Base-by-base conservation (phyloP, 2,888 invertebrate species). In the Hypercompe scribonia region DNA sequence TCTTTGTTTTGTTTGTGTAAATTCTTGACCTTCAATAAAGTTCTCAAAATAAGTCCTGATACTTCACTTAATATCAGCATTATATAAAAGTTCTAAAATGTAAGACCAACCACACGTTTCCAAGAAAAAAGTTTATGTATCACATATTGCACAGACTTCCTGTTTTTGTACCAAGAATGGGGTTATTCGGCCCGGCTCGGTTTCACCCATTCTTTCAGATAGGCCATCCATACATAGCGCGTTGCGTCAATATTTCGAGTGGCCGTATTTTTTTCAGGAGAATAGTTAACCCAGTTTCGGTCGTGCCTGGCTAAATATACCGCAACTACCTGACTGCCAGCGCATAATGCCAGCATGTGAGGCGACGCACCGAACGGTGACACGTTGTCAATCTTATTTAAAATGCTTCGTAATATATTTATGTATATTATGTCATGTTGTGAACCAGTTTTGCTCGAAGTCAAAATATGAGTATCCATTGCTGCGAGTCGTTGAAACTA, bases 261-360 rank as follows among this genome's bases (percentile, higher is more conserved):
- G 87, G 88, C 82, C 89, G 90, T 91, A 90, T 93, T 93, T 92
- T 91, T 72, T 91, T 90, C 89, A 89, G 90, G 90, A 89, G 89
- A 93, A 94, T 94, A 94, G 94, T 94, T 95, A 95, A 95, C 95
- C 95, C 90, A 95, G 90, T 91, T 95, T 90, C 90, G 76, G 80
- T 79, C 85, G 87, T 88, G 90, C 84, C 86, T 84, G 84, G 85
- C 88, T 91, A 91, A 89, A 90, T 89, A 90, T 91, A 90, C 79
- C 80, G 71, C 79, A 82, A 88, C 89, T 93, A 94, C 94, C 94
- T 94, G 94, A 89, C 92, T 87, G 84, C 84, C 83, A 82, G 79
- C 89, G 88, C 89, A 87, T 85, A 84, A 87, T 77, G 86, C 78
- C 82, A 81, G 86, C 78, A 81, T 82, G 75, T 70, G 75, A 71